Percentiles rank a stretch among this genome's conserved stretches.
These are phyloP conservation scores for Phalloptychus januarius DNA, from an alignment of 2,797 vertebrate species.

Conservation along the genomic window DNA sequence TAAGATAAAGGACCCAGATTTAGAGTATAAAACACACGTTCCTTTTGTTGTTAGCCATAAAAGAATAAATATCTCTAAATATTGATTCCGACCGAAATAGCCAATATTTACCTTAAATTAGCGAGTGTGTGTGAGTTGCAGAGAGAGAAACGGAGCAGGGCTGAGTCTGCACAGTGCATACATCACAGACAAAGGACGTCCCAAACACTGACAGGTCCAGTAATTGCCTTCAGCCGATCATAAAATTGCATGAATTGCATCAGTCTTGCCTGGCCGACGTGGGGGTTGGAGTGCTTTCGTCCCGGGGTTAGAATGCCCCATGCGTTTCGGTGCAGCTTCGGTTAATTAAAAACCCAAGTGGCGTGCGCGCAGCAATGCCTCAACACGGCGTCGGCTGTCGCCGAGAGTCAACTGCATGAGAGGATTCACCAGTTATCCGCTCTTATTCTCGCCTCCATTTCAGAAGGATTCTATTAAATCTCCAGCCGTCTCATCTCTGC, in stretches of 20 bases:
- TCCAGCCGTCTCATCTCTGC: slow-evolving; percentile 31
- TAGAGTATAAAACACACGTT: background rate
- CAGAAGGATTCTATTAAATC: slow-evolving; percentile 18
- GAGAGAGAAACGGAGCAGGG: slow-evolving; percentile 23
- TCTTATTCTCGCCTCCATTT: slow-evolving; percentile 17
- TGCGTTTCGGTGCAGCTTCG: slow-evolving; percentile 59
- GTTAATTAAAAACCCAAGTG: slow-evolving; percentile 69
- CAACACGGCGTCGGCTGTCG: slow-evolving; percentile 37
- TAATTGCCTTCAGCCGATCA: slow-evolving; percentile 75
- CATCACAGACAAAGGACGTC: slow-evolving; percentile 50
- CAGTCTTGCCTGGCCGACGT: slow-evolving; percentile 57
- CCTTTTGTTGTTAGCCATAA: background rate
- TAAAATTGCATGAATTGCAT: slow-evolving; percentile 75
- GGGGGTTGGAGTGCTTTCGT: slow-evolving; percentile 13
- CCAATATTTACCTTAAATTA: slow-evolving; percentile 20
- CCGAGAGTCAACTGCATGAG: slow-evolving; percentile 16
- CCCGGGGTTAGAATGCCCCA: slow-evolving; percentile 60
- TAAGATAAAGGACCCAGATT: background rate
- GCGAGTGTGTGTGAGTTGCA: slow-evolving; percentile 10
- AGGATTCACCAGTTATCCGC: slow-evolving; percentile 20
- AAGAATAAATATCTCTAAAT: background rate
- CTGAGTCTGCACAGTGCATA: slow-evolving; percentile 51
- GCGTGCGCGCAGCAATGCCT: slow-evolving; percentile 56
- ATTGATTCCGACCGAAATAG: slow-evolving; percentile 14
- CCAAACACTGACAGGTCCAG: slow-evolving; percentile 65